Conservation (phyloP, 2,888 invertebrate species). For the Scrobipalpa costella region DNA sequence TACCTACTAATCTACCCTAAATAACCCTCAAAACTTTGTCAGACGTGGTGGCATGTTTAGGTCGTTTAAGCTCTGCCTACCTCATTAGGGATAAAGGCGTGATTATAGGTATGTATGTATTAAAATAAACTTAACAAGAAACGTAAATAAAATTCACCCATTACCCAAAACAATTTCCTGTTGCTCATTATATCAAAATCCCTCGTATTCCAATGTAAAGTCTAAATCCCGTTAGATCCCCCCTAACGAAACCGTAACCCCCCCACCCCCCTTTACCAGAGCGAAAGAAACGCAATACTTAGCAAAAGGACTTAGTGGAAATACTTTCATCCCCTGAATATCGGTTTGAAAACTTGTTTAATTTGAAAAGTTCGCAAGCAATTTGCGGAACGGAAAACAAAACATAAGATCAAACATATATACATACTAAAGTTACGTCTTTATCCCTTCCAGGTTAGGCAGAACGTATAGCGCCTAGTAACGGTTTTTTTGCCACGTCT, state of each 20-base stretch:
- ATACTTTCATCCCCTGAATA: conserved; percentile 23
- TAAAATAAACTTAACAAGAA: not conserved
- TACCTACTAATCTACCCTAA: too few relatives aligned
- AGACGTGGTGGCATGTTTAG: too few relatives aligned
- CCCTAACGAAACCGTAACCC: too few relatives aligned
- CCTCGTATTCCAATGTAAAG: not conserved
- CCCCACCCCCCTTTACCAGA: too few relatives aligned
- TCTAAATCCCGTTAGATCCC: not conserved
- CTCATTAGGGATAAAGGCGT: too few relatives aligned
- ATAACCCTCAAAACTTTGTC: too few relatives aligned
- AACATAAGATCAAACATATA: conserved; percentile 19
- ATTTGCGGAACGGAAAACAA: conserved; percentile 21
- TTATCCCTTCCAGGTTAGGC: too few relatives aligned
- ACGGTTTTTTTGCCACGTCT: too few relatives aligned
- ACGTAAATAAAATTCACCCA: not conserved
- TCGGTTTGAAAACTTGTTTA: conserved; percentile 28
- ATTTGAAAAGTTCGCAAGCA: conserved; percentile 27
- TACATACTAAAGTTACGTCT: not conserved
- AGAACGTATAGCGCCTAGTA: too few relatives aligned
- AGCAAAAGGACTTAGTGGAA: conserved; percentile 13
- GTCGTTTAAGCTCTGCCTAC: too few relatives aligned
- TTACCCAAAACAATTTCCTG: not conserved
- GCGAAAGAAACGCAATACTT: conserved; percentile 10
- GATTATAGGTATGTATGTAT: too few relatives aligned
- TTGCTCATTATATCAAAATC: not conserved